phyloP scores from a whole-genome alignment of 2,797 vertebrate species.

The Betta splendens region DNA sequence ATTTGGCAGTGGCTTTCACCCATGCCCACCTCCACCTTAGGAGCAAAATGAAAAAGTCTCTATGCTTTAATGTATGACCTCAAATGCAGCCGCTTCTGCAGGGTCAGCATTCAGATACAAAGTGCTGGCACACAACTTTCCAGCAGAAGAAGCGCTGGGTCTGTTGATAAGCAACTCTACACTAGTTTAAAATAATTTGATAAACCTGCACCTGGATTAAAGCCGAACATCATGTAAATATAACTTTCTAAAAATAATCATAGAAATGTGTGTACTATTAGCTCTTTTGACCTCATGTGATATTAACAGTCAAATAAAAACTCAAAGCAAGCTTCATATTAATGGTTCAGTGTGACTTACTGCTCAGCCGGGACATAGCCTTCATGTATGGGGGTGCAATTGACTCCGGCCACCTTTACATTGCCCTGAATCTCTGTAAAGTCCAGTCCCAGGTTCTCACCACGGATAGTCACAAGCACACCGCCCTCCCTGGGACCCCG shows the following conservation, averaged over 20 bases:
- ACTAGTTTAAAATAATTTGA: constrained; percentile 69
- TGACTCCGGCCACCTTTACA: constrained; percentile 94
- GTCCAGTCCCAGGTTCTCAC: constrained; percentile 95
- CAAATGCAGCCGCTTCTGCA: constrained; percentile 56
- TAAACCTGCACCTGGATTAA: constrained; percentile 63
- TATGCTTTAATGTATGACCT: constrained; percentile 68
- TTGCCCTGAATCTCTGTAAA: constrained; percentile 92
- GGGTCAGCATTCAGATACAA: constrained; percentile 67
- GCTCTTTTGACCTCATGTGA: too few species aligned
- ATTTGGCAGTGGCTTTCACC: constrained; percentile 37
- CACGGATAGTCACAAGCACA: constrained; percentile 94
- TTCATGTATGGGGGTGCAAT: constrained; percentile 91
- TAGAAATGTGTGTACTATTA: neutral
- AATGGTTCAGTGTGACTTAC: constrained; percentile 80
- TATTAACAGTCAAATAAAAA: constrained; percentile 9
- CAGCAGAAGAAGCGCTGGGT: constrained; percentile 52
- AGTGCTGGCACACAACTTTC: constrained; percentile 67
- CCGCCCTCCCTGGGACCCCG: constrained; percentile 95
- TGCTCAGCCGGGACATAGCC: constrained; percentile 98
- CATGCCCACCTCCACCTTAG: constrained; percentile 28
- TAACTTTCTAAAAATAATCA: constrained; percentile 53
- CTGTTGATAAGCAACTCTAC: constrained; percentile 73
- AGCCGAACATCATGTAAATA: constrained; percentile 58
- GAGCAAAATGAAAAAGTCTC: constrained; percentile 47
- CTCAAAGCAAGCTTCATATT: too few species aligned